Evolutionary conservation across 1,140 invertebrate species (phyloP), one percentile per base, ranked within the genome.

Genomic region (Drosophila pseudoananassae): DNA sequence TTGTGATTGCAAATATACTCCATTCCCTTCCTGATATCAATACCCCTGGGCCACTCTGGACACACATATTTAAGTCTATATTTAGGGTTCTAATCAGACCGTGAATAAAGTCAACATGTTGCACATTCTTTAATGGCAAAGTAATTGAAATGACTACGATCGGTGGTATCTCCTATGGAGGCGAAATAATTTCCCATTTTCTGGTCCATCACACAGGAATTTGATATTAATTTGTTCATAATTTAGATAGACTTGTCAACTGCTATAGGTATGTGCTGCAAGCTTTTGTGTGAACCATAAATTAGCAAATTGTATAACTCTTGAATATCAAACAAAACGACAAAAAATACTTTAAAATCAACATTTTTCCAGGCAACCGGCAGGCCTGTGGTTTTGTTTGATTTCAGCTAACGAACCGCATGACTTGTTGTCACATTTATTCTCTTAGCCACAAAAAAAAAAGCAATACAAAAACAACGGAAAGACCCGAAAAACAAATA

Each of bases 61-160:
- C 9, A 27, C 20, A 10, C 8, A 27, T 9, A 49, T 20, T 15
- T 49, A 45, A 27, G 50, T 57, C 65, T 85, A 77, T 85, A 84
- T 85, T 78, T 85, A 70, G 80, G 53, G 23, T 33, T 64, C 75
- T 70, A 78, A 82, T 78, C 65, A 78, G 82, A 82, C 69, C 82
- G 83, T 85, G 65, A 85, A 70, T 68, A 36, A 66, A 68, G 52
- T 71, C 76, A 75, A 71, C 60, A 75, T 33, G 51, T 55, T 59
- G 70, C 51, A 61, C 46, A 70, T 40, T 54, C 56, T 45, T 64
- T 66, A 58, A 66, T 52, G 64, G 27, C 43, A 27, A 54, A 50
- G 8, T 59, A 43, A 66, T 78, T 77, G 52, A 31, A 50, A 51
- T 29, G 12, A 61, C 20, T 23, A 31, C 60, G 45, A 43, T 50